A percentile compares a stretch with the other conserved stretches of the same genome.
Conservation (phyloP, 2,113 vertebrate genomes). For the Strix aluco region DNA sequence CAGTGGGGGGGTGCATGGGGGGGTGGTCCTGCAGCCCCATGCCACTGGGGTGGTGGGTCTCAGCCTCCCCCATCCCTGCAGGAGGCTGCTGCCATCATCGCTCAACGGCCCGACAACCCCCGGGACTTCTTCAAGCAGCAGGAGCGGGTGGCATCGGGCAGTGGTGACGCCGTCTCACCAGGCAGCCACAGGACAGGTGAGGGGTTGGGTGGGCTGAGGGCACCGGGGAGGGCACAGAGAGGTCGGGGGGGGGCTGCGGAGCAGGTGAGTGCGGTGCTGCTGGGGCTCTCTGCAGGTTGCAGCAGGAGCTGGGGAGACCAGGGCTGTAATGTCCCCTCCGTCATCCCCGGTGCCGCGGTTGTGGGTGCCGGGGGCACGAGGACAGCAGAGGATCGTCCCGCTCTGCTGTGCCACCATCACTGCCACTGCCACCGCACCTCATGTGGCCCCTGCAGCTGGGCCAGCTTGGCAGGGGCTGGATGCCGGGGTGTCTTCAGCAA, state of each 20-base stretch:
- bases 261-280: not conserved
- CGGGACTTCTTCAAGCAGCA: slow-evolving; percentile 95
- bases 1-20: not conserved
- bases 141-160: slow-evolving; percentile 85
- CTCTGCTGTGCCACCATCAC: not conserved
- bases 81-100: slow-evolving; percentile 97
- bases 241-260: not conserved
- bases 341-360: fast-evolving
- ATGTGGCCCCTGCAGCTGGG: not conserved
- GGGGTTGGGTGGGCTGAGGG: not conserved
- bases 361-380: not conserved
- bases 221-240: not conserved
- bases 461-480: not conserved
- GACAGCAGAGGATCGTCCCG: not conserved
- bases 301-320: not conserved
- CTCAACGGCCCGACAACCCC: slow-evolving; percentile 92
- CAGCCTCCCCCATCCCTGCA: slow-evolving; percentile 24
- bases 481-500: not conserved
- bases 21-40: not conserved
- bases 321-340: not conserved
- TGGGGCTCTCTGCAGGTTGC: fast-evolving
- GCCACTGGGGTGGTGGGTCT: fast-evolving
- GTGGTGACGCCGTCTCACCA: slow-evolving; percentile 80
- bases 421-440: not conserved
- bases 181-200: slow-evolving; percentile 90